A percentile compares a stretch with the other conserved stretches of the same genome.
phyloP scores from a whole-genome alignment of 2,113 vertebrate species.

The human (Homo sapiens) region DNA sequence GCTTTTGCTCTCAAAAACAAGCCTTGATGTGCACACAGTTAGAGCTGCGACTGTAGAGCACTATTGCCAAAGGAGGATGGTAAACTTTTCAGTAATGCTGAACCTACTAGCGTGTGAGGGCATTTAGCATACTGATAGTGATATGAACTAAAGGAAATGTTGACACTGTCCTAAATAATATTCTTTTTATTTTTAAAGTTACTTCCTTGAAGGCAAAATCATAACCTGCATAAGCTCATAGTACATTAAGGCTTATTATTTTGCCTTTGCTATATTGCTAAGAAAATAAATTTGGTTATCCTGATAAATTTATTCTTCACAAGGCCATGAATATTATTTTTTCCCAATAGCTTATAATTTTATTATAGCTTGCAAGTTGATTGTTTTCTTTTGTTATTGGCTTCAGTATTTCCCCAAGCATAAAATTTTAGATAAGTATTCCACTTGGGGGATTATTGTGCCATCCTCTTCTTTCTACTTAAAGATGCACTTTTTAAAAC shows the following conservation, averaged over 20 bases:
- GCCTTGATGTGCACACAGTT: neutral
- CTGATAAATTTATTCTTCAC: constrained; percentile 16
- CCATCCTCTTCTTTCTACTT: neutral
- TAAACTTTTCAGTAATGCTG: neutral
- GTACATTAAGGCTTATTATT: neutral
- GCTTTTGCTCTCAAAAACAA: neutral
- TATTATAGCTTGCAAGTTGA: constrained; percentile 4
- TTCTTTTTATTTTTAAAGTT: neutral
- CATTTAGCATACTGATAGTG: neutral
- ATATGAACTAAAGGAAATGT: neutral
- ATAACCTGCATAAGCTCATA: neutral
- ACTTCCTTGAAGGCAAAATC: neutral
- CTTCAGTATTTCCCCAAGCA: neutral
- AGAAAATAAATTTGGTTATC: constrained; percentile 33
- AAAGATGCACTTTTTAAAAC: neutral
- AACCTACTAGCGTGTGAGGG: neutral
- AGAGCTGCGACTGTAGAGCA: neutral
- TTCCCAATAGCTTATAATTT: neutral
- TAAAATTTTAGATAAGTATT: neutral
- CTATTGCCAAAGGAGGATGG: neutral
- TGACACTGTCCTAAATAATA: neutral
- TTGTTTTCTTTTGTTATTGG: constrained; percentile 27
- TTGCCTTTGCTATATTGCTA: neutral
- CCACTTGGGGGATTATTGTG: neutral
- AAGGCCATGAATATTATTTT: neutral